Conservation (phyloP, 2,113 vertebrate species). For the Hirundichthys speculiger region DNA sequence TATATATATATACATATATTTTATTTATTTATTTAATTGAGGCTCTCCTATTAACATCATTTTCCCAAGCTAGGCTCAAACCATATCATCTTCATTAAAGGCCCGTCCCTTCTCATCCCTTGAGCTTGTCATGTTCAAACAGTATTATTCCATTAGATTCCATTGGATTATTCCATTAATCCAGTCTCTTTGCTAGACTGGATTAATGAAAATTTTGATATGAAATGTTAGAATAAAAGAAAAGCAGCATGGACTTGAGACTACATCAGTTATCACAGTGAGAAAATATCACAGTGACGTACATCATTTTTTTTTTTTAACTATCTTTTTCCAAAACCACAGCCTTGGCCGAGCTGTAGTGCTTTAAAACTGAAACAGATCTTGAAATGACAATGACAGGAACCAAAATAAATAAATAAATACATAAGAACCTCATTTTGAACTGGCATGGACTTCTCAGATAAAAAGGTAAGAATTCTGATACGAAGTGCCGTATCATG, state of each 20-base stretch:
- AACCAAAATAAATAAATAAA: no score
- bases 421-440: no score
- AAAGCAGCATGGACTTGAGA: slow-evolving; percentile 27
- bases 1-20: no score
- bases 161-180: no score
- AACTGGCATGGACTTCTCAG: no score
- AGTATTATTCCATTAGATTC: no score
- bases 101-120: slow-evolving; percentile 53
- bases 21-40: slow-evolving; percentile 61
- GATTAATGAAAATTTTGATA: slow-evolving; percentile 67
- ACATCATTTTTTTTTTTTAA: neutral
- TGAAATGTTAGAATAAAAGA: slow-evolving; percentile 64
- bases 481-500: no score
- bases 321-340: neutral
- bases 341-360: neutral
- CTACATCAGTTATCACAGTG: slow-evolving; percentile 34
- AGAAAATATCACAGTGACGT: slow-evolving; percentile 34
- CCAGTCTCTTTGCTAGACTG: slow-evolving; percentile 38
- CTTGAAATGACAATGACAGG: no score
- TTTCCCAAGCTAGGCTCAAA: slow-evolving; percentile 58
- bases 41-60: slow-evolving; percentile 68
- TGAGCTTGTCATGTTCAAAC: slow-evolving; percentile 72
- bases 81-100: slow-evolving; percentile 72
- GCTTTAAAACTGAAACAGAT: slow-evolving; percentile 14
- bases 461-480: no score